phyloP scores from a whole-genome alignment of 2,888 invertebrate genomes.

The Ophion ellenae region DNA sequence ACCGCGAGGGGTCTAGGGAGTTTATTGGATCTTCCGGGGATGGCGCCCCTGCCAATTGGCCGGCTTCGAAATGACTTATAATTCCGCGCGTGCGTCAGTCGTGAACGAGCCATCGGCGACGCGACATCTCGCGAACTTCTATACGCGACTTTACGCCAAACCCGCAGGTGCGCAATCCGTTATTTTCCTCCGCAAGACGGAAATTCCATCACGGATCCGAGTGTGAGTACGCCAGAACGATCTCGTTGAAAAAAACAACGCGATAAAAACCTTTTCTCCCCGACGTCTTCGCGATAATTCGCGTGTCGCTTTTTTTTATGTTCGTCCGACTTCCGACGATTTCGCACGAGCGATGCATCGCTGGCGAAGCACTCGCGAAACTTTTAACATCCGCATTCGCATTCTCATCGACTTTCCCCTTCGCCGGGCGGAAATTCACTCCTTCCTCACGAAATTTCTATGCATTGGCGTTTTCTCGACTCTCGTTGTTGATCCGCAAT shows the following conservation, averaged over 20 bases:
- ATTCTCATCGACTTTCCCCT: neutral
- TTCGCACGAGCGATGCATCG: neutral
- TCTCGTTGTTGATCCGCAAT: neutral
- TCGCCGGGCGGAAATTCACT: neutral
- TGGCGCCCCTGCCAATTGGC: constrained; percentile 20
- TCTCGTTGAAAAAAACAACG: too few species aligned
- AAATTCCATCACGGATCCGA: constrained; percentile 20
- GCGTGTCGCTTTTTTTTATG: neutral
- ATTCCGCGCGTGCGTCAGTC: constrained; percentile 65
- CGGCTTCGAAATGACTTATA: constrained; percentile 69
- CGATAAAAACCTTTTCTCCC: neutral
- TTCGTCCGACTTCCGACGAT: neutral
- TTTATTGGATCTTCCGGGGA: neutral
- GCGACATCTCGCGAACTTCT: constrained; percentile 34
- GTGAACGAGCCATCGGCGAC: constrained; percentile 53
- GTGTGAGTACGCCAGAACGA: constrained; percentile 25
- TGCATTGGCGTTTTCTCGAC: neutral
- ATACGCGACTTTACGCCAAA: constrained; percentile 54
- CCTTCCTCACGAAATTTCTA: neutral
- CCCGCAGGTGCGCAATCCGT: constrained; percentile 52
- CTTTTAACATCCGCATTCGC: neutral
- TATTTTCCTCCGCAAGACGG: constrained; percentile 32
- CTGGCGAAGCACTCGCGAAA: neutral
- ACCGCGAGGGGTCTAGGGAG: neutral
- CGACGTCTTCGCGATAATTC: neutral